Evolutionary conservation across 1,140 invertebrate genomes (phyloP), one percentile per base, ranked within the genome.

Genomic region (Temnothorax longispinosus): DNA sequence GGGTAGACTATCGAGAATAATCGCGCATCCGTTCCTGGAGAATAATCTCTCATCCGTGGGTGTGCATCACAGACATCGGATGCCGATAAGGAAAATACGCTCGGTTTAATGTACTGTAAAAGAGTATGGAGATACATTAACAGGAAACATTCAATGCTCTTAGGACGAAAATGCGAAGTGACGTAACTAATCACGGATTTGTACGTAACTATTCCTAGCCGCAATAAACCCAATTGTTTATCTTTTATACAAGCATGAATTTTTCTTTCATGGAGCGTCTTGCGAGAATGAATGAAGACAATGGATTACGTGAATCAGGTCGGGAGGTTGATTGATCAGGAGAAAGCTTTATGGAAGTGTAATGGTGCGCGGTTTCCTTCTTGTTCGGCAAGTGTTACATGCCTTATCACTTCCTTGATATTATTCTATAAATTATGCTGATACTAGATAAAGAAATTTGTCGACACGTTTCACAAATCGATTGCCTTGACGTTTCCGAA

Each of bases 221-320:
- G 41, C 11, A 50, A 44, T 47, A 47, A 21, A 35, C 13, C 13
- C n/a, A 74, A 84, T 75, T 75, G 44, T 75, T 47, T 47, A 15
- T 21, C n/a, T 47, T 82, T 74, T 35, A 35, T 13, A 60, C 67
- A 58, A 21, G 54, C 41, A 1, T 56, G 8, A 21, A 44, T 62
- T 62, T 82, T 47, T 75, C 41, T 62, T 15, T 35, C 54, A 4
- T 27, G 44, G 18, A 47, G 27, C 80, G 18, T 84, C 80, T 47
- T 50, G 80, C 56, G 69, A 62, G 80, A 82, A 74, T 11, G 52
- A 72, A 58, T 11, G 18, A 75, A 75, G 41, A 84, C 80, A 84
- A 84, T 84, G 18, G 69, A 74, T 84, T 84, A 84, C 44, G 80
- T 84, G 80, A 75, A 75, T 84, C 44, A 60, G 80, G 80, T 84